These are phyloP conservation scores for Otolemur garnettii DNA, from an alignment of 2,113 vertebrate genomes.

Conservation along the genomic window DNA sequence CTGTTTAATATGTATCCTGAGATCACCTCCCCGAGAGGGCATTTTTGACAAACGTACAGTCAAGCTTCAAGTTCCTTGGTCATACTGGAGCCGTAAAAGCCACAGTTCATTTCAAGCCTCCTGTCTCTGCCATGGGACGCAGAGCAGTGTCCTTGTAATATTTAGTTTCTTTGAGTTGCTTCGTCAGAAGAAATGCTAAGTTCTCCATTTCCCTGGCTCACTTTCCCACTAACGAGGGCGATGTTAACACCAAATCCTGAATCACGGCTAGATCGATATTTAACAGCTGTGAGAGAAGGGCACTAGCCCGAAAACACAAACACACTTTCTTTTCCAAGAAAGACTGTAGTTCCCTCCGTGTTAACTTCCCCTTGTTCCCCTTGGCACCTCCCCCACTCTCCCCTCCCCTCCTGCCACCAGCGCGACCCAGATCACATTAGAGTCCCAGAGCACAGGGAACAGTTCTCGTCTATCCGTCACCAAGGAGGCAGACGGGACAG, in stretches of 20 bases:
- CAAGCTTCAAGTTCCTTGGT: background rate
- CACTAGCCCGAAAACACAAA: conserved; percentile 73
- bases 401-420: conserved; percentile 84
- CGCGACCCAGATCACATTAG: conserved; percentile 92
- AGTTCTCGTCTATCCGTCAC: conserved; percentile 94
- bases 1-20: conserved; percentile 67
- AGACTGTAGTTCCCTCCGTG: conserved; percentile 84
- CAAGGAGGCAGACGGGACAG: conserved; percentile 91
- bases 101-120: conserved; percentile 65
- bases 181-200: conserved; percentile 64
- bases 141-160: conserved; percentile 49
- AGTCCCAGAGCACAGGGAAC: conserved; percentile 90
- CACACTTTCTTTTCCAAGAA: conserved; percentile 80
- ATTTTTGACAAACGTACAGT: conserved; percentile 53
- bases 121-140: conserved; percentile 44
- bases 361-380: conserved; percentile 82
- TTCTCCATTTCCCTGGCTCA: conserved; percentile 80
- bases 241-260: conserved; percentile 73
- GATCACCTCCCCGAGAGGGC: conserved; percentile 42
- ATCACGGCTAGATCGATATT: conserved; percentile 68
- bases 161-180: conserved; percentile 79
- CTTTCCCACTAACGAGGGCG: conserved; percentile 69
- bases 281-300: conserved; percentile 73
- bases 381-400: conserved; percentile 42
- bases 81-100: conserved; percentile 46